Conservation (phyloP, 23 tunicate genomes). For the Aplidium turbinatum region DNA sequence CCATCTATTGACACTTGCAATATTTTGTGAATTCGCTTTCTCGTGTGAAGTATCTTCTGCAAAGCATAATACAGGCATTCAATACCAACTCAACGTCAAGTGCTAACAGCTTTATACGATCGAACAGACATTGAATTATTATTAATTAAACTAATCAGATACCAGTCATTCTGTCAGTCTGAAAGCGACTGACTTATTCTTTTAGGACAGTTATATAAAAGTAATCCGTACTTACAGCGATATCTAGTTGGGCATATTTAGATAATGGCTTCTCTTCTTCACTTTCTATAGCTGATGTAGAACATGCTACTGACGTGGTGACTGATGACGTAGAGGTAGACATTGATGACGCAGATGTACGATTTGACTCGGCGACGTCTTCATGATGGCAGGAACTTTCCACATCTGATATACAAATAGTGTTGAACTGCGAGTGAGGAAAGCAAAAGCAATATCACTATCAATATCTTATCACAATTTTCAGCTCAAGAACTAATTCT, state of each 20-base stretch:
- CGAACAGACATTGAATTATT: neutral
- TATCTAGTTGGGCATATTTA: constrained; percentile 77
- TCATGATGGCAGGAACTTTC: neutral
- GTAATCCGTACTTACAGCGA: constrained; percentile 50
- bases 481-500: too few species aligned
- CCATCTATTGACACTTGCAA: constrained; percentile 29
- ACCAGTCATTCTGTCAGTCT: neutral
- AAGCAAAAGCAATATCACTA: too few species aligned
- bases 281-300: constrained; percentile 55
- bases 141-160: neutral
- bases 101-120: too few species aligned
- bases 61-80: neutral
- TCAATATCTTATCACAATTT: too few species aligned
- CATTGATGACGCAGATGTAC: constrained; percentile 41
- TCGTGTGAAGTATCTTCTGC: constrained; percentile 86
- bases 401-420: neutral
- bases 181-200: neutral
- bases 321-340: constrained; percentile 15
- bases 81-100: too few species aligned
- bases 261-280: constrained; percentile 43
- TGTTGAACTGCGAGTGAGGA: too few species aligned
- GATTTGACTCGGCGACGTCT: constrained; percentile 14
- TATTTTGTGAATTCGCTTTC: constrained; percentile 58
- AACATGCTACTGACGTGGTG: neutral
- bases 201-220: too few species aligned